Evolutionary conservation across 2,797 vertebrate species (phyloP), one percentile per base, ranked within the genome.

Genomic region (Cirrhinus molitorella): DNA sequence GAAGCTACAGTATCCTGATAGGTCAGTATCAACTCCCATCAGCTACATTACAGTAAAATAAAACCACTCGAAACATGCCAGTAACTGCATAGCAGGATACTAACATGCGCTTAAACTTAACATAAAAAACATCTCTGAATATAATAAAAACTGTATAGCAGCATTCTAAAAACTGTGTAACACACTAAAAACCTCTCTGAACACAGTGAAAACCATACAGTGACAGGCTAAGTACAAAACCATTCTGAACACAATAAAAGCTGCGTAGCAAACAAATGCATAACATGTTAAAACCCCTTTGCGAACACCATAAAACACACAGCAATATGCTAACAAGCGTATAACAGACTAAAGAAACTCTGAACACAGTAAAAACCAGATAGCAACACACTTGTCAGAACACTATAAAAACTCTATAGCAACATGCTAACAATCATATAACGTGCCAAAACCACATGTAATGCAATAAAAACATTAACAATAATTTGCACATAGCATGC

Each of bases 1-100:
- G 72, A 95, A 93, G 86, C 92, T 99, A 89, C 97, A 96, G 87
- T 91, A 65, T 8, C 93, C 90, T 72, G 85, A 92, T 90, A 89
- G 90, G 95, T 96, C 14, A 66, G 51, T 65, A 63, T 63, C 59
- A 34, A 34, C 31, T 34, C 31, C 31, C 31, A 34, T 34, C 4
- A 1, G 51, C 19, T 55, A n/a, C 51, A 55, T 53, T 53, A 53
- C 51, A 53, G 14, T 16, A 31, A 63, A 63, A 9, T 63, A 31
- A 31, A 31, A 63, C 25, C 14, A 12, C 55, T 28, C 23, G 28
- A 7, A 61, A 61, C 25, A 61, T 1, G 1, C 16, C 5, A 16
- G 2, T 61, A 28, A 28, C 13, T 28, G 7, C 57, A 61, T 61
- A 61, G 7, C 2, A 14, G 55, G 11, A 63, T 17, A 5, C 59